Conservation (phyloP, 2,113 vertebrate species). For the Oncorhynchus keta region DNA sequence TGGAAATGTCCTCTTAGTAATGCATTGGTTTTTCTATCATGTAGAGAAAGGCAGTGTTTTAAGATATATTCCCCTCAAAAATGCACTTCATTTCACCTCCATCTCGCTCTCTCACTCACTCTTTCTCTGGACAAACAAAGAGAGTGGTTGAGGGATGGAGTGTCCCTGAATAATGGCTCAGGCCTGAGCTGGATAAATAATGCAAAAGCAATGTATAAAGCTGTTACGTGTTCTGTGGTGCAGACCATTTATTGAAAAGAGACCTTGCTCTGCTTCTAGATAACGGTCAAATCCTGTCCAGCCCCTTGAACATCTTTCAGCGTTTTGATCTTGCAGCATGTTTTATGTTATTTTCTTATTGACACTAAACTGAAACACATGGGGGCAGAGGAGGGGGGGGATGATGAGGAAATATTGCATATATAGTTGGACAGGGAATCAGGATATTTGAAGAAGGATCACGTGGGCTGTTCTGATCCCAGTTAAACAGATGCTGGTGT, state of each 20-base stretch:
- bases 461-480: neutral
- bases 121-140: neutral
- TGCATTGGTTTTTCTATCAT: neutral
- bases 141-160: neutral
- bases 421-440: neutral
- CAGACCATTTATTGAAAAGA: neutral
- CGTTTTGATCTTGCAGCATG: constrained; percentile 1
- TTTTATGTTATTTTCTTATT: constrained; percentile 5
- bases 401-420: neutral
- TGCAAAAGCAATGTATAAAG: neutral
- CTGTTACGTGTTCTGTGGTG: neutral
- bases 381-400: neutral
- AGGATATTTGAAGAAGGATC: neutral
- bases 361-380: neutral
- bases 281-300: neutral
- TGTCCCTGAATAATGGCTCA: neutral
- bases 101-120: neutral
- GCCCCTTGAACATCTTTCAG: neutral
- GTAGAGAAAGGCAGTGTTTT: neutral
- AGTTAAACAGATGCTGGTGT: neutral
- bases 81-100: neutral
- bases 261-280: neutral
- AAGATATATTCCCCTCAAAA: neutral
- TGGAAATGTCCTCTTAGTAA: neutral
- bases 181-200: neutral